Evolutionary conservation across 2,888 invertebrate species (phyloP), one percentile per base, ranked within the genome.

Genomic region (Leucoma salicis): DNA sequence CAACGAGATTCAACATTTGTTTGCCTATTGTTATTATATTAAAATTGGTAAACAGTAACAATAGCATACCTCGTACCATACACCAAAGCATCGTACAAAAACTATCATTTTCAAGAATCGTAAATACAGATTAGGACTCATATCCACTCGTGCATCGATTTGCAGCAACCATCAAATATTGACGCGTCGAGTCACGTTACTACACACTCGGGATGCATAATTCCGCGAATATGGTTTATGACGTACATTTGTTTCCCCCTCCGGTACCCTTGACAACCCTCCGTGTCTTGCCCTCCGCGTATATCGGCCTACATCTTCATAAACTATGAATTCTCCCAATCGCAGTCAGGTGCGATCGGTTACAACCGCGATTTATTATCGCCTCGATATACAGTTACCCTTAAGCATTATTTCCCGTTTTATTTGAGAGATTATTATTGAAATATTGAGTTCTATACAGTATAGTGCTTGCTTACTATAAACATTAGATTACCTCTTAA

Each of bases 251-350:
- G 57, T 49, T 59, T 53, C 40, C 45, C 49, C 36, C 48, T 35
- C 47, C 31, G 36, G 27, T 14, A 14, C 62, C 61, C 46, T 49
- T 21, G 52, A 43, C 49, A 37, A 35, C 42, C 8, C 49, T 59
- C 59, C 57, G 14, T 39, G 35, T 35, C 44, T 40, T 33, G 15
- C 44, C 39, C 33, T 33, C 25, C 28, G 15, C 36, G 39, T 44
- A 39, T 39, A 45, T 35, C 56, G 57, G 49, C 52, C 54, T 57
- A 61, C 63, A 57, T 61, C 61, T 75, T 79, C 82, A 84, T 88
- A 85, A 87, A 86, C 75, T 84, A 85, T 82, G 82, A 79, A 85
- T 84, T 76, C 70, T 58, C 67, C 74, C 78, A 81, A 79, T 80
- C 82, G 79, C 76, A 78, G 82, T 79, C 83, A 83, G 86, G 84